Percentiles rank a stretch among this genome's conserved stretches.
Evolutionary conservation across 2,888 invertebrate genomes (phyloP).

Genomic region (Cantharis rufa): DNA sequence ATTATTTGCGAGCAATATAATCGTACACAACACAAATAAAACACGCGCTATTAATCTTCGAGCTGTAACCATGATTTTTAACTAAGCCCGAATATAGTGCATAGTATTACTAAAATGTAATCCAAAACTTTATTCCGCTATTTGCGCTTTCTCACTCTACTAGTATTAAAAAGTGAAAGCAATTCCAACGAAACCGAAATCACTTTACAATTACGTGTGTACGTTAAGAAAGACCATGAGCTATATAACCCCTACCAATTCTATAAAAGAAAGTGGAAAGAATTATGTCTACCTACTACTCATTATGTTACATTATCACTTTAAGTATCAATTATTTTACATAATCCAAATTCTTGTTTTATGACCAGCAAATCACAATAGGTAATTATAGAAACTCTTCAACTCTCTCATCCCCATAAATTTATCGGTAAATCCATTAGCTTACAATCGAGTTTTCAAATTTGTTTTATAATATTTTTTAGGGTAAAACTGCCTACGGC

Average conservation of each 20-base stretch:
- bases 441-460: no score
- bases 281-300: neutral
- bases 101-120: constrained; percentile 28
- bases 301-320: constrained; percentile 5
- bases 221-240: constrained; percentile 14
- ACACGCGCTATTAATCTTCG: constrained; percentile 56
- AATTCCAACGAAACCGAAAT: constrained; percentile 18
- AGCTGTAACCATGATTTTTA: constrained; percentile 44
- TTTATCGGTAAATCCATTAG: no score
- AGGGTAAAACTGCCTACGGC: no score
- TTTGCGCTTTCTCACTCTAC: constrained; percentile 30
- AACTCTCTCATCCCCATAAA: neutral
- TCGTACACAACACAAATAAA: constrained; percentile 60
- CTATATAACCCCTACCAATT: constrained; percentile 10
- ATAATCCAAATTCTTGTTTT: neutral
- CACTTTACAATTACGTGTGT: neutral
- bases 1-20: constrained; percentile 61
- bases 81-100: constrained; percentile 20
- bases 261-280: constrained; percentile 12
- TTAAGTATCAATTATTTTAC: neutral
- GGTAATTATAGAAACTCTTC: neutral
- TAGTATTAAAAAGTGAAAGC: constrained; percentile 33
- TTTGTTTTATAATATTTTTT: no score
- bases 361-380: neutral
- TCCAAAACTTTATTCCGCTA: constrained; percentile 27